A percentile compares a stretch with the other conserved stretches of the same genome.
Evolutionary conservation across 2,888 invertebrate genomes (phyloP).

Genomic region (Cylloceria caligata): DNA sequence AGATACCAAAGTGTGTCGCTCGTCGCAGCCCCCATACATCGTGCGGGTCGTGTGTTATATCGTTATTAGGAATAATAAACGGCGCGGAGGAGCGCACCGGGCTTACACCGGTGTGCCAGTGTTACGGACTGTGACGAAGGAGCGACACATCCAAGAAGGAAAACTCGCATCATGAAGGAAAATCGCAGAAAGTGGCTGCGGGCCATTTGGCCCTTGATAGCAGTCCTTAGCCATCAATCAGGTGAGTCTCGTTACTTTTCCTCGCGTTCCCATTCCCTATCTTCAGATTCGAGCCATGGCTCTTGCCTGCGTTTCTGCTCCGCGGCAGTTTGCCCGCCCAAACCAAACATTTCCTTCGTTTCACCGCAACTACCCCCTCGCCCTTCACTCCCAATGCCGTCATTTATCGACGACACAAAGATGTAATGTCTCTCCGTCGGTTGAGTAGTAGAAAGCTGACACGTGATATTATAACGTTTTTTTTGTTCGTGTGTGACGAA

Average conservation of each 20-base stretch:
- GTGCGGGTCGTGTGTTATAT: constrained; percentile 16
- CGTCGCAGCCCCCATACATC: constrained; percentile 18
- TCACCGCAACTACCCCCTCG: background rate
- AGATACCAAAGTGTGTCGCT: constrained; percentile 43
- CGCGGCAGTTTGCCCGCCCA: constrained; percentile 12
- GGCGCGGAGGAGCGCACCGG: constrained; percentile 36
- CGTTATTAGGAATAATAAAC: constrained; percentile 49
- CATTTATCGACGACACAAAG: constrained; percentile 56
- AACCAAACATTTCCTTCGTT: background rate
- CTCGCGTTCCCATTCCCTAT: constrained; percentile 32
- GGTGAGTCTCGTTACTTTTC: constrained; percentile 75
- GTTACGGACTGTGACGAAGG: constrained; percentile 23
- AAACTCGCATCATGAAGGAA: constrained; percentile 77
- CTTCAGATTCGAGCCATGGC: background rate
- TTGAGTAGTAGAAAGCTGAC: constrained; percentile 38
- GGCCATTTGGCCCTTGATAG: constrained; percentile 78
- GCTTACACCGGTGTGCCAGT: constrained; percentile 29
- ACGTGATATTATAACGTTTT: constrained; percentile 1
- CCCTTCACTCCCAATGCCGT: background rate
- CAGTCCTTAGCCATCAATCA: constrained; percentile 78
- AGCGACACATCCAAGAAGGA: constrained; percentile 41
- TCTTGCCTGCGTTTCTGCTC: background rate
- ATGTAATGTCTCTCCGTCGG: constrained; percentile 28
- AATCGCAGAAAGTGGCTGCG: constrained; percentile 79
- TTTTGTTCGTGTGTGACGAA: background rate